Evolutionary conservation across 2,113 vertebrate genomes (phyloP), one percentile per base, ranked within the genome.

Genomic region (Neodontobutis hainanensis): DNA sequence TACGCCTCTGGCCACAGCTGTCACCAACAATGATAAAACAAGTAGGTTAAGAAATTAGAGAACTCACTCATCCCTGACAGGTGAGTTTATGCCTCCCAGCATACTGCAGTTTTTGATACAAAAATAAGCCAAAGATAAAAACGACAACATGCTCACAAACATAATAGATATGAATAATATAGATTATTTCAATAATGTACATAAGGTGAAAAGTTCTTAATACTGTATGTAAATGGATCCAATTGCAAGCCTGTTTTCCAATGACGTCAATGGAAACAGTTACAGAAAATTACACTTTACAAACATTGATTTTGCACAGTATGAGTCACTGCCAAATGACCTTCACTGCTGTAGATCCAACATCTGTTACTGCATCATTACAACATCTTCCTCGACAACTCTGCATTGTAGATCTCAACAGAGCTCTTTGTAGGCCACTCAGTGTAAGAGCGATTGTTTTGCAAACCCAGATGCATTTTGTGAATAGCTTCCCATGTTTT

Each of bases 401-500:
- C 14, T 42, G 14, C 45, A 51, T 12, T 66, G 38, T 36, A 2
- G 7, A 35, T 43, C 35, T 56, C 45, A 36, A 78, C 15, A 40
- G 42, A 35, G 32, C 48, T 63, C 16, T 60, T 73, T 66, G 40
- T 73, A 48, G 43, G 43, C 14, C 34, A 35, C 43, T 53, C 42
- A 38, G 2, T 65, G 11, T 9, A 55, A 35, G 57, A 15, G 53
- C 40, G 38, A 11, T 65, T 44, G 19, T 78, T 65, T 49, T 58
- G 7, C 3, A 65, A 57, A 51, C 8, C 51, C 48, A 68, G 32
- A 52, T 60, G 55, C 52, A 7, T 66, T 44, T 59, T 73, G 64
- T 81, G 66, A 85, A 76, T 60, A 42, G 52, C 15, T 42, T 43
- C 61, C 65, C 53, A 38, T 64, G 52, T 70, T 77, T 57, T 72